phyloP scores from a whole-genome alignment of 1,140 invertebrate species.

The Procambarus virginalis region DNA sequence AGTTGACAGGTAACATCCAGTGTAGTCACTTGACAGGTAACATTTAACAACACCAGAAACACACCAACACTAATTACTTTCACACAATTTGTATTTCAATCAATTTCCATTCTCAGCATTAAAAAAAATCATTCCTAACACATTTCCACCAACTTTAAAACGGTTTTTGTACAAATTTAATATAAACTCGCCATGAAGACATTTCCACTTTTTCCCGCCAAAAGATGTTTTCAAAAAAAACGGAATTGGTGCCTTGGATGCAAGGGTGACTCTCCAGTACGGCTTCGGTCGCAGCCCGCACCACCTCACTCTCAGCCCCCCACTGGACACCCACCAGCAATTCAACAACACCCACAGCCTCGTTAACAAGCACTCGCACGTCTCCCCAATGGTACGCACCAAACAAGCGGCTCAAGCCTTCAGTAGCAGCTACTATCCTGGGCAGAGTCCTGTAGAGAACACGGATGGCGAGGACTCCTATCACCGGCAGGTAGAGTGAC shows the following conservation, averaged over 20 bases:
- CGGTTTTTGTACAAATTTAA: too few relatives aligned
- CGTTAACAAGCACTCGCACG: background rate
- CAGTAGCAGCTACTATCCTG: background rate
- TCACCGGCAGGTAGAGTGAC: conserved; percentile 9
- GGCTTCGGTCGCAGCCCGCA: conserved; percentile 11
- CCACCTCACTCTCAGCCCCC: conserved; percentile 20
- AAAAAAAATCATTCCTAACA: too few relatives aligned
- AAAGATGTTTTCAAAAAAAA: conserved; percentile 46
- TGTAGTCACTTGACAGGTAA: too few relatives aligned
- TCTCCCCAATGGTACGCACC: background rate
- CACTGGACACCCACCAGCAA: conserved; percentile 14
- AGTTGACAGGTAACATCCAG: too few relatives aligned
- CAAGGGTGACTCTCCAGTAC: conserved; percentile 37
- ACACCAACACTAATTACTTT: too few relatives aligned
- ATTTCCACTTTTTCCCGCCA: background rate
- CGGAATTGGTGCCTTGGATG: conserved; percentile 42
- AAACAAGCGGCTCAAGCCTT: background rate
- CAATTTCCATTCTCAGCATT: too few relatives aligned
- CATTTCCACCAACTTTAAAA: too few relatives aligned
- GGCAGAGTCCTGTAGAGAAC: background rate
- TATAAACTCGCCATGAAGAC: too few relatives aligned
- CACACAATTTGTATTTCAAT: too few relatives aligned
- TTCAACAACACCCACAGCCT: conserved; percentile 6
- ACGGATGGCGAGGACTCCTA: background rate
- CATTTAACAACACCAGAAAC: too few relatives aligned